These are phyloP conservation scores for Drosophila limbata DNA, from an alignment of 2,888 invertebrate genomes.

Conservation along the genomic window DNA sequence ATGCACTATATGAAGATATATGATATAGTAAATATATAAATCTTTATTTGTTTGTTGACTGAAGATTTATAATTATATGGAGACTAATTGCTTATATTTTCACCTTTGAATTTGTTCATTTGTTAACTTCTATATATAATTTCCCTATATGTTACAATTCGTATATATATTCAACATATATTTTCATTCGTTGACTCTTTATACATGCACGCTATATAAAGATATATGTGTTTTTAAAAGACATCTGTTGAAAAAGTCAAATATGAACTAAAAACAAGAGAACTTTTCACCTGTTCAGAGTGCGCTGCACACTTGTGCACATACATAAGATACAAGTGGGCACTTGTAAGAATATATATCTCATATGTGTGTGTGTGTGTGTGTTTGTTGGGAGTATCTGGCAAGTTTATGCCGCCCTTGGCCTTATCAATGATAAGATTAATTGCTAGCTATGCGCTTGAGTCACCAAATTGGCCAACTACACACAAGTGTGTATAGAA, in stretches of 20 bases:
- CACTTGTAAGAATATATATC: constrained; percentile 31
- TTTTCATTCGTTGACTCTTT: constrained; percentile 29
- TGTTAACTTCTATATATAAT: neutral
- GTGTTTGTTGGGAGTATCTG: constrained; percentile 25
- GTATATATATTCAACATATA: constrained; percentile 18
- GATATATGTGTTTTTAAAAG: constrained; percentile 18
- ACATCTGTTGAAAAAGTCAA: constrained; percentile 39
- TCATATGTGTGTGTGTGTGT: constrained; percentile 19
- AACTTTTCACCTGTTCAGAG: constrained; percentile 19
- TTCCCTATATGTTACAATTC: neutral
- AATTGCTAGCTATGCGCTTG: constrained; percentile 57
- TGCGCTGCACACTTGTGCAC: constrained; percentile 18
- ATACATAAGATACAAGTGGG: constrained; percentile 19
- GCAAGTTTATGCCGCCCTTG: constrained; percentile 62
- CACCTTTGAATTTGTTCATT: neutral
- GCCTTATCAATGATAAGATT: constrained; percentile 81
- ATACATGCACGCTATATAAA: constrained; percentile 18
- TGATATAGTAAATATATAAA: too few relatives aligned
- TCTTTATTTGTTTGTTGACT: constrained; percentile 21
- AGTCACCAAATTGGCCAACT: constrained; percentile 48
- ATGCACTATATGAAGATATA: neutral
- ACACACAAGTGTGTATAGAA: neutral
- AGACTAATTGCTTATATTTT: neutral
- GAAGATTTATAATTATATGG: too few relatives aligned
- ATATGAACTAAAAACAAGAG: constrained; percentile 17